Conservation (phyloP, 1,140 invertebrate genomes). For the Sycophaga agraensis region DNA sequence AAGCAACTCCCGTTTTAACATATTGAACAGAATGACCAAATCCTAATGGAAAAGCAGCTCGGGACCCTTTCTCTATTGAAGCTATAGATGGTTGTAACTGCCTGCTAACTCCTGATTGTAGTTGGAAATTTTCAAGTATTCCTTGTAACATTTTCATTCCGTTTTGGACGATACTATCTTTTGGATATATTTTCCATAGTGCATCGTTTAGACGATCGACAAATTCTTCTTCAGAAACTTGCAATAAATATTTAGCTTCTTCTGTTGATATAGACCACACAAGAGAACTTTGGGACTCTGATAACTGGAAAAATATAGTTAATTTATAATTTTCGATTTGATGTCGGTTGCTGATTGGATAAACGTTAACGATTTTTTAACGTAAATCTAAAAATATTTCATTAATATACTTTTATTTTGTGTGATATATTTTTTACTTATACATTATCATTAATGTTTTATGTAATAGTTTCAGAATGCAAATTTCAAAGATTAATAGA, state of each 20-base stretch:
- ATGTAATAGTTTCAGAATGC: no score
- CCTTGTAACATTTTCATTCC: slow-evolving; percentile 61
- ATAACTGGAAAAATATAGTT: slow-evolving; percentile 38
- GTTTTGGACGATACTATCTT: slow-evolving; percentile 60
- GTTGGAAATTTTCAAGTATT: slow-evolving; percentile 51
- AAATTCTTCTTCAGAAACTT: slow-evolving; percentile 77
- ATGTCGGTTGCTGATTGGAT: no score
- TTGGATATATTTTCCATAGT: slow-evolving; percentile 73
- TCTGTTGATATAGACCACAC: slow-evolving; percentile 85
- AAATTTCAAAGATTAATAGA: no score
- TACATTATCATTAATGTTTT: no score
- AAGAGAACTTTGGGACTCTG: slow-evolving; percentile 75
- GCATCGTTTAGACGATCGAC: slow-evolving; percentile 87
- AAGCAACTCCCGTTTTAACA: slow-evolving; percentile 70
- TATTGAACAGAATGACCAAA: slow-evolving; percentile 89
- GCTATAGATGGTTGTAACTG: slow-evolving; percentile 79
- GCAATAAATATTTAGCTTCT: slow-evolving; percentile 73
- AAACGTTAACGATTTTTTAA: no score
- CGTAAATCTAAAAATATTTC: no score
- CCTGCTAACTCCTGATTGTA: slow-evolving; percentile 55
- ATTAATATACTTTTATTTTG: no score
- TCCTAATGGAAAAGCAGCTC: slow-evolving; percentile 89
- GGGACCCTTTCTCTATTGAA: slow-evolving; percentile 64
- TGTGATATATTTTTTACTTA: no score
- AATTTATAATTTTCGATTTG: no score